Evolutionary conservation across 1,140 invertebrate species (phyloP).

Genomic region (Aleiodes sp.): DNA sequence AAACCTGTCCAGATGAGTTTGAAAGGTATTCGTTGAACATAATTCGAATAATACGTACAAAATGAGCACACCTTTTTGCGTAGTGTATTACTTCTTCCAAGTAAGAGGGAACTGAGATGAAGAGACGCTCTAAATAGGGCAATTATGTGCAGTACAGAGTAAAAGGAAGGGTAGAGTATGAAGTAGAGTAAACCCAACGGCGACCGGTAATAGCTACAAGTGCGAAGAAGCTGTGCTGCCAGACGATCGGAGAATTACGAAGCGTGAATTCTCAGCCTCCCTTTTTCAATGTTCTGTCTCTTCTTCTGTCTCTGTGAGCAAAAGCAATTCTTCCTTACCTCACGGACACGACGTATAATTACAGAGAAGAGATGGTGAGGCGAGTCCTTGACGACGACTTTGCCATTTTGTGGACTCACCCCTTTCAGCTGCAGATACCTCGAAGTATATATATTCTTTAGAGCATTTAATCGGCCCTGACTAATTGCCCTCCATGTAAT

Average conservation of each 20-base stretch:
- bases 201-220: neutral
- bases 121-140: conserved; percentile 13
- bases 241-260: conserved; percentile 28
- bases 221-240: neutral
- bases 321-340: neutral
- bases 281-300: no score
- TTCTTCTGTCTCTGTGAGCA: neutral
- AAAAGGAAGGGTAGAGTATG: neutral
- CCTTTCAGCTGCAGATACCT: neutral
- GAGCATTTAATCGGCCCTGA: conserved; percentile 30
- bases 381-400: conserved; percentile 24
- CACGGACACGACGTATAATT: conserved; percentile 21
- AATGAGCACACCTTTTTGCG: neutral
- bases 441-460: neutral
- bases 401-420: conserved; percentile 20
- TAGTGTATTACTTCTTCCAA: no score
- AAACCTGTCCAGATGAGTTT: neutral
- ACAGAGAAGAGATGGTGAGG: conserved; percentile 19
- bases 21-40: neutral
- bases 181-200: neutral
- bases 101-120: neutral
- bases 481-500: conserved; percentile 33
- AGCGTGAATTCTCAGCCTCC: conserved; percentile 18
- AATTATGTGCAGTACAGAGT: neutral
- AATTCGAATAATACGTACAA: neutral